Conservation (phyloP, 2,888 invertebrate species). For the Drosophila percnosoma region DNA sequence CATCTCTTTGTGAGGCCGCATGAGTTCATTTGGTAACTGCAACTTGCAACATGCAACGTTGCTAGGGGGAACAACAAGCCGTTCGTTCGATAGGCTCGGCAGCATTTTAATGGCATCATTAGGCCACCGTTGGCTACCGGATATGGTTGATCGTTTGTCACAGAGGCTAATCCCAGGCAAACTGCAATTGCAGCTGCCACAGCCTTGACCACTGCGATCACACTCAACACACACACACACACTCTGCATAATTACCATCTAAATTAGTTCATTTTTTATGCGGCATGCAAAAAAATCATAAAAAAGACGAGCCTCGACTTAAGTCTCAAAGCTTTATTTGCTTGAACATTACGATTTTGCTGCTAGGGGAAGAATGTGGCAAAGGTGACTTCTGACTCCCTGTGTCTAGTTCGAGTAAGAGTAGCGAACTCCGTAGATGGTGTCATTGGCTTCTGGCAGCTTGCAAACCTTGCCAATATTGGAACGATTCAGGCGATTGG, state of each 20-base stretch:
- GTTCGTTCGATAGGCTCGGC: slow-evolving; percentile 48
- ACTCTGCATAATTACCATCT: slow-evolving; percentile 67
- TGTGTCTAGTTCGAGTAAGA: slow-evolving; percentile 42
- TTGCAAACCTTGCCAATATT: slow-evolving; percentile 61
- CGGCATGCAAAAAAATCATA: not conserved
- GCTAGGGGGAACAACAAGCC: slow-evolving; percentile 11
- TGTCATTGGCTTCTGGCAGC: slow-evolving; percentile 68
- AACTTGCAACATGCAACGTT: not conserved
- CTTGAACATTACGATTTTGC: slow-evolving; percentile 62
- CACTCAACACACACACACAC: not conserved
- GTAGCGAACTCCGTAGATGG: slow-evolving; percentile 66
- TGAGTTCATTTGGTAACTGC: slow-evolving; percentile 2
- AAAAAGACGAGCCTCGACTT: not conserved
- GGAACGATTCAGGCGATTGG: slow-evolving; percentile 55
- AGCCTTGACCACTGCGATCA: slow-evolving; percentile 1
- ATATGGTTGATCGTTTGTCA: slow-evolving; percentile 78
- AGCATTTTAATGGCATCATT: slow-evolving; percentile 75
- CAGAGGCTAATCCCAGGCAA: slow-evolving; percentile 58
- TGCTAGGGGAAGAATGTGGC: slow-evolving; percentile 4
- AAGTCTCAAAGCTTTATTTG: slow-evolving; percentile 20
- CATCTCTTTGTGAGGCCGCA: not conserved
- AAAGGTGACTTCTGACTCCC: not conserved
- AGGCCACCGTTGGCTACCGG: slow-evolving; percentile 71
- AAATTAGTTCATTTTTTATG: slow-evolving; percentile 75
- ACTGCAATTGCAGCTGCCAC: slow-evolving; percentile 16